Evolutionary conservation across 2,797 vertebrate species (phyloP).

Genomic region (Poeciliopsis infans): DNA sequence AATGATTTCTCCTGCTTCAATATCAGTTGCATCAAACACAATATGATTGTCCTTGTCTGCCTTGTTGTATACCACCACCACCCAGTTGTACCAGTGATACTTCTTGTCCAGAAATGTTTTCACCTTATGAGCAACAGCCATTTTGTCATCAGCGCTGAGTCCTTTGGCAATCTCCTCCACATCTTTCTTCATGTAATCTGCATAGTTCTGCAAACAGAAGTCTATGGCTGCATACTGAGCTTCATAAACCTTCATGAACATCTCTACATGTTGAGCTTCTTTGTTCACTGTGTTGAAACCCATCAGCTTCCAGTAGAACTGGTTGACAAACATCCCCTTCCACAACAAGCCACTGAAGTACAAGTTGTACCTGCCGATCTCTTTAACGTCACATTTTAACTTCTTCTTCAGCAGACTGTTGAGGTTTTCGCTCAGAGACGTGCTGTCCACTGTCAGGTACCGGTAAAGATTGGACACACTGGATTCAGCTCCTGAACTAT

Average conservation of each 20-base stretch:
- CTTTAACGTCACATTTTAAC: conserved; percentile 8
- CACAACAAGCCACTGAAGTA: conserved; percentile 17
- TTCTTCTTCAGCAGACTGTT: conserved; percentile 14
- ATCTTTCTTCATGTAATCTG: not conserved
- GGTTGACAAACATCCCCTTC: conserved; percentile 15
- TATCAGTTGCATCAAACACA: not conserved
- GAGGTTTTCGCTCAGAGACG: conserved; percentile 21
- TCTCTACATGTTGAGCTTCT: not conserved
- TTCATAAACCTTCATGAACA: conserved; percentile 6
- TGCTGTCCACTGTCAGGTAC: conserved; percentile 18
- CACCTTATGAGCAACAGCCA: not conserved
- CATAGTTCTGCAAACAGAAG: not conserved
- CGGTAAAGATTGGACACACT: conserved; percentile 24
- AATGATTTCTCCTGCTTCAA: not conserved
- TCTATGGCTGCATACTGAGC: conserved; percentile 2
- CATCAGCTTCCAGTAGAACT: conserved; percentile 17
- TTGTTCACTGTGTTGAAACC: not conserved
- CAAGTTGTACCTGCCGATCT: conserved; percentile 11
- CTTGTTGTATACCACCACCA: conserved; percentile 5
- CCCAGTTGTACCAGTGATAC: conserved; percentile 28
- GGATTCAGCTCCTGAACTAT: conserved; percentile 8
- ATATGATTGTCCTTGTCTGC: not conserved
- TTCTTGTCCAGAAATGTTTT: conserved; percentile 8
- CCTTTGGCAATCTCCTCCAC: not conserved
- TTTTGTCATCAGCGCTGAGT: not conserved